Conservation (phyloP, 1,140 invertebrate genomes). For the Scaptomyza hsui region DNA sequence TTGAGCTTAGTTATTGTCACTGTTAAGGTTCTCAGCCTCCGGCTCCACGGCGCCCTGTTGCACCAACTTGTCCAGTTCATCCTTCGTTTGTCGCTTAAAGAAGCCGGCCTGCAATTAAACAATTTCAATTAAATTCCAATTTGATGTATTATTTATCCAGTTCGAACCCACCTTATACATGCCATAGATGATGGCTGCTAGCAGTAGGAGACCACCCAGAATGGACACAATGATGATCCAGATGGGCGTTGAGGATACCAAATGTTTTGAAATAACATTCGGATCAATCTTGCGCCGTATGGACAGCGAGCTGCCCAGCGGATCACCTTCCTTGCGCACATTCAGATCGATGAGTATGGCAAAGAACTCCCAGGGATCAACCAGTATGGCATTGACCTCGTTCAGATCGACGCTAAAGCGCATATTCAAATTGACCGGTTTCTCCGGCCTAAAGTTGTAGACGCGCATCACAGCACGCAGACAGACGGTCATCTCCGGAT, state of each 20-base stretch:
- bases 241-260: slow-evolving; percentile 48
- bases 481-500: slow-evolving; percentile 71
- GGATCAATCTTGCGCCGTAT: slow-evolving; percentile 69
- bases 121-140: background rate
- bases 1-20: slow-evolving; percentile 55
- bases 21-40: slow-evolving; percentile 77
- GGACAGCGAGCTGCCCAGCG: slow-evolving; percentile 37
- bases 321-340: slow-evolving; percentile 67
- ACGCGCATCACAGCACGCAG: slow-evolving; percentile 71
- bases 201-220: slow-evolving; percentile 68
- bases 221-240: slow-evolving; percentile 76
- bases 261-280: slow-evolving; percentile 79
- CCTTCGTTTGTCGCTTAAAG: slow-evolving; percentile 76
- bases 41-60: slow-evolving; percentile 67
- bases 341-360: slow-evolving; percentile 65
- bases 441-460: slow-evolving; percentile 72
- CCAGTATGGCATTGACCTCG: slow-evolving; percentile 74
- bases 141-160: background rate
- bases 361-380: slow-evolving; percentile 82
- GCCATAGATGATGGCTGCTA: slow-evolving; percentile 64
- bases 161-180: slow-evolving; percentile 70
- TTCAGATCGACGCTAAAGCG: slow-evolving; percentile 74
- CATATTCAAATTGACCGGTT: slow-evolving; percentile 68
- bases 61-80: slow-evolving; percentile 72
- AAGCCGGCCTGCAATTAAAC: slow-evolving; percentile 61